Evolutionary conservation across 1,140 invertebrate genomes (phyloP).

Genomic region (Lepidurus apus): DNA sequence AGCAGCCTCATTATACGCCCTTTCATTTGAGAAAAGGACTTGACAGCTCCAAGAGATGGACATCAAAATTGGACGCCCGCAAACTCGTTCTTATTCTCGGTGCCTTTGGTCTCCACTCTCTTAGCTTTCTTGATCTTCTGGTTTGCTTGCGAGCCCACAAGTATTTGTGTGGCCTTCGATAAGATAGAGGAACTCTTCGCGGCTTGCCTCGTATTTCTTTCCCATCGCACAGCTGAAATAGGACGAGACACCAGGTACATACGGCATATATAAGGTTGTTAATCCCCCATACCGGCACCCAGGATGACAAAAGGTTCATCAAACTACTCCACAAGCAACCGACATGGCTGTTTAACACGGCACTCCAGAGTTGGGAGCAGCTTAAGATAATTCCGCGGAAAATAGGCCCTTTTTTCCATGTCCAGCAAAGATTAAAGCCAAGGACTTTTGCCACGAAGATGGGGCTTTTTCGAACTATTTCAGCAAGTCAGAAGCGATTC

Average conservation of each 20-base stretch:
- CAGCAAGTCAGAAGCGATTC: background rate
- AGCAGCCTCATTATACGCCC: constrained; percentile 4
- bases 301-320: constrained; percentile 21
- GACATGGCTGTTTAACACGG: constrained; percentile 5
- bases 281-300: constrained; percentile 18
- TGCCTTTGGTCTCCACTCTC: constrained; percentile 5
- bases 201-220: background rate
- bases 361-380: background rate
- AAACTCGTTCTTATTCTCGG: constrained; percentile 9
- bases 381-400: constrained; percentile 9
- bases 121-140: background rate
- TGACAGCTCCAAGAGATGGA: constrained; percentile 21
- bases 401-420: background rate
- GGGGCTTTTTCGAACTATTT: background rate
- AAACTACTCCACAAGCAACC: constrained; percentile 4
- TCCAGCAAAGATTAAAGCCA: background rate
- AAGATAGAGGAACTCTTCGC: background rate
- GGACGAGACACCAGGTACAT: constrained; percentile 9
- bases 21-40: constrained; percentile 17
- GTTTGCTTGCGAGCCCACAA: background rate
- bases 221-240: background rate
- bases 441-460: background rate
- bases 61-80: constrained; percentile 20
- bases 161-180: constrained; percentile 6
- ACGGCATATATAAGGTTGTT: constrained; percentile 6